phyloP scores from a whole-genome alignment of 2,113 vertebrate genomes.

The Passer montanus region DNA sequence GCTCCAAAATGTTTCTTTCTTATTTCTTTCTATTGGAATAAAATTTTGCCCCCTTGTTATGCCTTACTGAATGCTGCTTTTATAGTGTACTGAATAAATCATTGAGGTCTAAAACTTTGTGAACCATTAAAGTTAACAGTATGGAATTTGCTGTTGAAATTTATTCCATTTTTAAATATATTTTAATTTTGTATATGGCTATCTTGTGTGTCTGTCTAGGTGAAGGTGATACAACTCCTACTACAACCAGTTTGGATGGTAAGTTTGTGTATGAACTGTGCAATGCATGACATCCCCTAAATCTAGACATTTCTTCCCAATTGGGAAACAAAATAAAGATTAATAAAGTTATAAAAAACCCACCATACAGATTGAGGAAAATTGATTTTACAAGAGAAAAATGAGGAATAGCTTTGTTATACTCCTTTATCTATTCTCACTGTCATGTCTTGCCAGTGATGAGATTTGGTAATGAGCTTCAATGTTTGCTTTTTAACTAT shows the following conservation, averaged over 20 bases:
- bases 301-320: not conserved
- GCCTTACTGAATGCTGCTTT: not conserved
- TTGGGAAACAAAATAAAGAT: not conserved
- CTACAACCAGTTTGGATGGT: slow-evolving; percentile 74
- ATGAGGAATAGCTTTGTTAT: not conserved
- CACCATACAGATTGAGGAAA: not conserved
- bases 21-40: not conserved
- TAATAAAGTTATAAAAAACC: not conserved
- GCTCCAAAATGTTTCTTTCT: not conserved
- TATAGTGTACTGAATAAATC: not conserved
- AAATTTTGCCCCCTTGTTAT: not conserved
- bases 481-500: not conserved
- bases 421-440: not conserved
- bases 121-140: not conserved
- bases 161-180: not conserved
- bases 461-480: not conserved
- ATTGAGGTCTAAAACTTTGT: not conserved
- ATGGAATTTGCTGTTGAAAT: not conserved
- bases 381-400: not conserved
- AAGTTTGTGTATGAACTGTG: slow-evolving; percentile 25
- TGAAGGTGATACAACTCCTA: slow-evolving; percentile 78
- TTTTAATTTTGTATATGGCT: not conserved
- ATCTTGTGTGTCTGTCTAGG: slow-evolving; percentile 66
- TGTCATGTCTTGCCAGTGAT: not conserved
- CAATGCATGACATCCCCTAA: not conserved